Percentiles rank a stretch among this genome's conserved stretches.
These are phyloP conservation scores for Micromussa lordhowensis DNA, from an alignment of 92 coral and sea anemone species.

Conservation along the genomic window DNA sequence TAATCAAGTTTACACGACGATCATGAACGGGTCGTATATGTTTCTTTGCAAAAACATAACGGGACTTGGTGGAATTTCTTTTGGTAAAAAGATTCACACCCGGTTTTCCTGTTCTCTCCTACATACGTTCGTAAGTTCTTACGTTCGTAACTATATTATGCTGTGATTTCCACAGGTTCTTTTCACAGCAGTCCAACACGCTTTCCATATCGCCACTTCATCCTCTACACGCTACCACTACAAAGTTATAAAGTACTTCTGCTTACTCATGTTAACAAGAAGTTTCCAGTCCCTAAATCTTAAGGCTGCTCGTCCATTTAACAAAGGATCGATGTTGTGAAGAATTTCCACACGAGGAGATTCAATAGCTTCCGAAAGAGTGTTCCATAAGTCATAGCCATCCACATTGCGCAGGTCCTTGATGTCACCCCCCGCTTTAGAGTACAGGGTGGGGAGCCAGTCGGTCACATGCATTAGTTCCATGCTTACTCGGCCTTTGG, in stretches of 20 bases:
- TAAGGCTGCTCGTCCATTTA: slow-evolving; percentile 61
- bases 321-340: slow-evolving; percentile 78
- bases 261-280: slow-evolving; percentile 77
- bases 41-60: too few species aligned
- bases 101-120: too few species aligned
- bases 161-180: too few species aligned
- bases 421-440: slow-evolving; percentile 80
- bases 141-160: too few species aligned
- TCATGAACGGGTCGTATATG: too few species aligned
- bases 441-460: slow-evolving; percentile 88
- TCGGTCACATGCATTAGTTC: slow-evolving; percentile 87
- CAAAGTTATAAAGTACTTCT: not conserved
- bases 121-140: too few species aligned
- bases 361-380: slow-evolving; percentile 60
- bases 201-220: too few species aligned
- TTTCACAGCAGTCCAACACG: too few species aligned
- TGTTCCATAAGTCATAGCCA: slow-evolving; percentile 78
- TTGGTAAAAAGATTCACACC: too few species aligned
- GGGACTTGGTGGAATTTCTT: too few species aligned
- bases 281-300: slow-evolving; percentile 82
- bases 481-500: slow-evolving; percentile 80
- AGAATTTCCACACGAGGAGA: slow-evolving; percentile 82
- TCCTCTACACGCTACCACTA: too few species aligned
- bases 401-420: slow-evolving; percentile 69
- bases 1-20: too few species aligned